Base-by-base conservation (phyloP, 2,113 vertebrate species). In the Sus scrofa region DNA sequence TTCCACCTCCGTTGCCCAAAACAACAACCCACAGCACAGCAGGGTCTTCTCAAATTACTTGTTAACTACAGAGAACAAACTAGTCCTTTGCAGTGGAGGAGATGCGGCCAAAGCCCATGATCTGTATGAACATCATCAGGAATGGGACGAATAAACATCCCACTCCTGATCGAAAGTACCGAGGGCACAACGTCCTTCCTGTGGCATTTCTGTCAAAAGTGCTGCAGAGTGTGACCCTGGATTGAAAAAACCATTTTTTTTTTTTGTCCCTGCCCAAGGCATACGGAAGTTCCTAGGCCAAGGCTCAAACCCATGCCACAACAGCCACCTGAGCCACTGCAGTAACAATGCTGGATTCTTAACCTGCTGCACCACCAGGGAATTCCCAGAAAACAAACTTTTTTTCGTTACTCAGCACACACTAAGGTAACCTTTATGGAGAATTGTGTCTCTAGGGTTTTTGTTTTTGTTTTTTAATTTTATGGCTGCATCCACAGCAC, bases 361-460 rank as follows among this genome's bases (percentile, higher is more conserved):
- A 44, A 44, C 44, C 44, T 44, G 44, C 44, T 44, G 44, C 8
- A 44, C 44, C 44, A 44, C 44, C 44, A 44, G 44, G 44, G 44
- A 44, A 44, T 8, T 44, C 44, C 75, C 12, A 56, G 32, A 14
- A 56, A 34, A 56, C n/a, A 34, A 19, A 34, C 14, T 12, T 27
- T 65, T 56, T 30, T 13, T n/a, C n/a, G 3, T 58, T 79, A 79
- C 73, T 26, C 44, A 60, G 13, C 44, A 77, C 71, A 24, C 32
- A 15, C 1, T 91, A 54, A 78, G 73, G 62, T 71, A 82, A 87
- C 3, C 39, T 91, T 62, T 91, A 78, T 52, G 74, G n/a, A 32
- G 34, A 97, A 90, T 9, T 90, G 88, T 50, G 62, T 95, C 75
- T 95, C 39, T 85, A 39, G 94, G 44, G 44, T 44, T 44, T 44